A percentile compares a stretch with the other conserved stretches of the same genome.
Conservation (phyloP, 2,888 invertebrate genomes). For the Odontocolon sp. region DNA sequence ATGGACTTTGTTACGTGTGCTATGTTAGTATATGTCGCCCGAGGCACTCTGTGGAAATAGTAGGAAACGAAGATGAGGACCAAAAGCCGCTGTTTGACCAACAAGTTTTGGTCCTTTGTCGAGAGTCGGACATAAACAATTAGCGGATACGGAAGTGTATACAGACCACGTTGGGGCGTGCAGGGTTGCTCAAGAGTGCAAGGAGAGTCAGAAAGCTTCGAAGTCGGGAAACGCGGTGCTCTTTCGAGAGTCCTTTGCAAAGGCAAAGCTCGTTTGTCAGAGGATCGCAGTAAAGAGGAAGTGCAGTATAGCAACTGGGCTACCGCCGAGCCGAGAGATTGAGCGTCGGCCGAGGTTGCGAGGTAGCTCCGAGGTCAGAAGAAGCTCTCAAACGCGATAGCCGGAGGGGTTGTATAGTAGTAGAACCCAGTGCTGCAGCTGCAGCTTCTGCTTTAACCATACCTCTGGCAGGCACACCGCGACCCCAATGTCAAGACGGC, state of each 20-base stretch:
- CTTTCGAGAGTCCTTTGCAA: constrained; percentile 22
- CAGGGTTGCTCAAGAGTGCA: background rate
- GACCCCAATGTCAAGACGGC: constrained; percentile 36
- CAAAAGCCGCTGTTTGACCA: background rate
- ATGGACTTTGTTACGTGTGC: too few species aligned
- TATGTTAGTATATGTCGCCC: constrained; percentile 6
- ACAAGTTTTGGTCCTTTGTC: constrained; percentile 12
- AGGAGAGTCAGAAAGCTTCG: background rate
- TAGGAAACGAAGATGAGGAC: background rate
- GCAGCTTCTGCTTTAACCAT: background rate
- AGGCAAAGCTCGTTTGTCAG: background rate
- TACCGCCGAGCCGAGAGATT: background rate
- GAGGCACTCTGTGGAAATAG: background rate
- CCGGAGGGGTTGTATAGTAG: constrained; percentile 16
- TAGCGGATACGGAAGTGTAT: constrained; percentile 4
- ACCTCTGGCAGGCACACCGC: background rate
- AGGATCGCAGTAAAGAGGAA: constrained; percentile 7
- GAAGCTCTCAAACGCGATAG: background rate
- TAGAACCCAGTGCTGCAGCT: too few species aligned
- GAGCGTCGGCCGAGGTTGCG: constrained; percentile 14
- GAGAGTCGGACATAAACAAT: constrained; percentile 14
- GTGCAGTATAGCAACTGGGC: background rate
- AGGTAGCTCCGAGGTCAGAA: constrained; percentile 20
- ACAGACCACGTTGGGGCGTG: background rate
- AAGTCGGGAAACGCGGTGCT: constrained; percentile 11